Evolutionary conservation across 2,113 vertebrate species (phyloP).

Genomic region (Corythornis cristatus): DNA sequence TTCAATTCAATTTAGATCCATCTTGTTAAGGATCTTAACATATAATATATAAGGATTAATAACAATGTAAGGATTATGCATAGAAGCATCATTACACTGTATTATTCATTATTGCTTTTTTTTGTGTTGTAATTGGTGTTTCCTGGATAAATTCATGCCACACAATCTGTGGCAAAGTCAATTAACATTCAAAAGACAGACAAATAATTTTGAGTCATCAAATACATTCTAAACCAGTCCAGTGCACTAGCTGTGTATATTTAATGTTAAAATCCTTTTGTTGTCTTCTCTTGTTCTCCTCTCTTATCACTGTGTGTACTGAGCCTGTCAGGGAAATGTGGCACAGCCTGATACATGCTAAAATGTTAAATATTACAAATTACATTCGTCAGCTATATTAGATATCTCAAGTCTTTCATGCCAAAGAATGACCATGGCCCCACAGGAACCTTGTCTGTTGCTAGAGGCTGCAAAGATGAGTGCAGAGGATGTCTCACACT

Average conservation of each 20-base stretch:
- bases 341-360: neutral
- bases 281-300: neutral
- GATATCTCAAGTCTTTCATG: neutral
- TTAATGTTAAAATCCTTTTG: neutral
- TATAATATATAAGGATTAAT: no score
- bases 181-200: neutral
- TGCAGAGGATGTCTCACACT: fast-evolving
- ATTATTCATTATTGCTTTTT: neutral
- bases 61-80: neutral
- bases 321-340: neutral
- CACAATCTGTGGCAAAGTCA: neutral
- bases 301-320: neutral
- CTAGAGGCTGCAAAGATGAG: neutral
- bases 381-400: neutral
- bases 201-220: neutral
- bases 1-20: neutral
- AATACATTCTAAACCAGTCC: neutral
- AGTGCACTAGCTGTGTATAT: neutral
- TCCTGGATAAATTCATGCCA: neutral
- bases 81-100: neutral
- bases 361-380: neutral
- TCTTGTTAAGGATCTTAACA: neutral
- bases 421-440: neutral
- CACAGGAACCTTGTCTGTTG: neutral
- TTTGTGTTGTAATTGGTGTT: neutral